phyloP scores from a whole-genome alignment of 2,113 vertebrate genomes.

The Oncorhynchus keta region DNA sequence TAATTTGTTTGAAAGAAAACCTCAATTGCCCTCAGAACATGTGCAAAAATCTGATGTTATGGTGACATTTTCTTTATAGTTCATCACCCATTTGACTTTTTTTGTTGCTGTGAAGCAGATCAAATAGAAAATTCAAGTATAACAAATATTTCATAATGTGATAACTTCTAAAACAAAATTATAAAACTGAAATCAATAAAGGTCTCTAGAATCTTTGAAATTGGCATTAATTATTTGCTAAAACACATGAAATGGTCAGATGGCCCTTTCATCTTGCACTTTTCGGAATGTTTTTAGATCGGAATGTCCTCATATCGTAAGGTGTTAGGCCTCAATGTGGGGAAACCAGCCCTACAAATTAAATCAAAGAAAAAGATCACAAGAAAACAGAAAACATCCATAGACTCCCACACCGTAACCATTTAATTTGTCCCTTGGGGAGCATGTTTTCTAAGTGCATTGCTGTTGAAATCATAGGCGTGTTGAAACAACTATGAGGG shows the following conservation, averaged over 20 bases:
- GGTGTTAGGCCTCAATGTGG: constrained; percentile 50
- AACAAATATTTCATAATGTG: constrained; percentile 64
- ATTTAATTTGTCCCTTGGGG: constrained; percentile 82
- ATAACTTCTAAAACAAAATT: constrained; percentile 45
- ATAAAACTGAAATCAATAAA: constrained; percentile 47
- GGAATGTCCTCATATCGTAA: constrained; percentile 79
- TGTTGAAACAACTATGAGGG: constrained; percentile 66
- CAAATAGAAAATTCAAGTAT: constrained; percentile 77
- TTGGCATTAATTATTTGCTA: constrained; percentile 46
- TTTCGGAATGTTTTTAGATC: constrained; percentile 77
- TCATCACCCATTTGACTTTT: constrained; percentile 64
- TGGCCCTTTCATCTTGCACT: constrained; percentile 33
- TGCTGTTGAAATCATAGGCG: constrained; percentile 87
- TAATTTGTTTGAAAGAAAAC: constrained; percentile 36
- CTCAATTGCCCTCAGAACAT: too few relatives aligned
- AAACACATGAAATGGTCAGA: constrained; percentile 56
- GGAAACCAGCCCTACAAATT: constrained; percentile 61
- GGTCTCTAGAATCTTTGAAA: constrained; percentile 62
- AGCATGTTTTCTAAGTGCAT: constrained; percentile 95
- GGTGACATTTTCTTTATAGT: constrained; percentile 46
- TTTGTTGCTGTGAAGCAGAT: constrained; percentile 72
- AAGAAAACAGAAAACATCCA: constrained; percentile 54
- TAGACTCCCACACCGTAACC: constrained; percentile 61
- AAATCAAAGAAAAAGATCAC: constrained; percentile 41
- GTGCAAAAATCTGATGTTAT: constrained; percentile 67